Evolutionary conservation across 2,888 invertebrate species (phyloP).

Genomic region (Phanerotoma sp.): DNA sequence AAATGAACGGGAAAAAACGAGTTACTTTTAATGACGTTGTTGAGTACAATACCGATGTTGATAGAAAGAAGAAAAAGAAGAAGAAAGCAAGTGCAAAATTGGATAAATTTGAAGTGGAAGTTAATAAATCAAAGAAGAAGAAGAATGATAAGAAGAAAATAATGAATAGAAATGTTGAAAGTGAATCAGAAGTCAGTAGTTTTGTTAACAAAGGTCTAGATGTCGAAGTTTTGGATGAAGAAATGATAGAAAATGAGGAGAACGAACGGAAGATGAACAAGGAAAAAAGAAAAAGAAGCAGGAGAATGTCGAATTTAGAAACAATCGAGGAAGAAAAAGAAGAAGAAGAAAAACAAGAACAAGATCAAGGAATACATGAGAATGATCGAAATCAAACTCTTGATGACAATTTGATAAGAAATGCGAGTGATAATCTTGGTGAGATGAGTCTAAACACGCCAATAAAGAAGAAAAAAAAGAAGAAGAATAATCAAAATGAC

Average conservation of each 20-base stretch:
- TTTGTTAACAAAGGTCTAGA: constrained; percentile 47
- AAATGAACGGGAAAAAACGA: constrained; percentile 43
- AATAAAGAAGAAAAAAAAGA: constrained; percentile 22
- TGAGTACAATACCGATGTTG: constrained; percentile 48
- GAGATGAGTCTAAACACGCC: constrained; percentile 17
- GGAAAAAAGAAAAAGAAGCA: constrained; percentile 37
- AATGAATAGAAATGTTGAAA: constrained; percentile 27
- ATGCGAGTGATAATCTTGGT: constrained; percentile 20
- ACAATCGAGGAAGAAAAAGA: constrained; percentile 46
- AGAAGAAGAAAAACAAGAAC: constrained; percentile 38
- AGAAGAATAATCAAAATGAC: constrained; percentile 1
- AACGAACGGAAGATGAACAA: constrained; percentile 44
- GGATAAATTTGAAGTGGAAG: constrained; percentile 52
- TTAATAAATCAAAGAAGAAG: constrained; percentile 39
- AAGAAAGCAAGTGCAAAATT: constrained; percentile 41
- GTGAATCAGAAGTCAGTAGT: constrained; percentile 7
- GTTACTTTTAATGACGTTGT: constrained; percentile 53
- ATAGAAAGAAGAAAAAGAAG: constrained; percentile 39
- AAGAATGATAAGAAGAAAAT: constrained; percentile 40
- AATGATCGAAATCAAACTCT: too few relatives aligned
- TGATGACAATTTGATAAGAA: constrained; percentile 18
- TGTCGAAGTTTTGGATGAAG: constrained; percentile 35
- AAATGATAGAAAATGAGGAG: constrained; percentile 45
- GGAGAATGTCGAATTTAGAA: constrained; percentile 41
- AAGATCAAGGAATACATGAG: too few relatives aligned